phyloP scores from a whole-genome alignment of 2,113 vertebrate species.

The Nothocercus nigrocapillus region DNA sequence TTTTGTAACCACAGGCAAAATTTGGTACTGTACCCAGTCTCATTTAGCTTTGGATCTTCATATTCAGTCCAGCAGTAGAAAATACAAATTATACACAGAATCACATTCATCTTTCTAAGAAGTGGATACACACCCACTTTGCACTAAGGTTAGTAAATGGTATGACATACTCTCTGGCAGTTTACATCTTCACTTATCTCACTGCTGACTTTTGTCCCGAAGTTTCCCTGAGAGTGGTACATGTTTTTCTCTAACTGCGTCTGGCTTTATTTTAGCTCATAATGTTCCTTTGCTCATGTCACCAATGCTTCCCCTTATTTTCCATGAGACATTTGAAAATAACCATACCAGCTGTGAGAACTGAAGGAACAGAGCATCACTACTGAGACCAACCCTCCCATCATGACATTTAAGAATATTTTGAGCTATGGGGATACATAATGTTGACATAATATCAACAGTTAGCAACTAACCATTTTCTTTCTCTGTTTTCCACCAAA shows the following conservation, averaged over 20 bases:
- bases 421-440: neutral
- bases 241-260: neutral
- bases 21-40: neutral
- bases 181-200: conserved; percentile 27
- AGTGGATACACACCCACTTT: neutral
- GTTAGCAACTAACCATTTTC: neutral
- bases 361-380: neutral
- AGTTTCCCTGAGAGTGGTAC: neutral
- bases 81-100: neutral
- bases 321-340: neutral
- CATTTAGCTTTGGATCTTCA: neutral
- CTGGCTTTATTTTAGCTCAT: conserved; percentile 25
- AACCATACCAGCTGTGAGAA: neutral
- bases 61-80: conserved; percentile 3
- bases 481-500: neutral
- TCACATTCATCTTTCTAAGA: neutral
- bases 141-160: neutral
- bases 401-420: neutral
- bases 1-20: neutral
- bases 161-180: neutral
- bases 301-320: neutral
- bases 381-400: neutral
- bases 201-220: conserved; percentile 7
- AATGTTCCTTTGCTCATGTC: neutral
- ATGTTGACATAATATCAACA: neutral